Conservation (phyloP, 2,888 invertebrate genomes). For the Trichogramma evanescens region DNA sequence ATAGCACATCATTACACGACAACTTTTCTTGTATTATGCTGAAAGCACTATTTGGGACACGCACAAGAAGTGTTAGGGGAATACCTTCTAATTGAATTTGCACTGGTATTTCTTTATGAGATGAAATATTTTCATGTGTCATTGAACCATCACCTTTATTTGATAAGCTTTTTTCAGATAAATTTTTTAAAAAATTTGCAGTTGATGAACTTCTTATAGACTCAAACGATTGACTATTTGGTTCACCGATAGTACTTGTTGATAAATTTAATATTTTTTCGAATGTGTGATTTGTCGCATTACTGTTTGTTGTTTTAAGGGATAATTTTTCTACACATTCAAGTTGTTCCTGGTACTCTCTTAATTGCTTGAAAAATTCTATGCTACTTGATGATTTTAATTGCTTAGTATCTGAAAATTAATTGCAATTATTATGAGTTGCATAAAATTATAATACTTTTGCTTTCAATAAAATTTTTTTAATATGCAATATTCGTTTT, state of each 20-base stretch:
- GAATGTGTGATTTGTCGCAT: background rate
- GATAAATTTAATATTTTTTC: background rate
- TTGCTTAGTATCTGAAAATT: constrained; percentile 2
- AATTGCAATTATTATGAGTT: background rate
- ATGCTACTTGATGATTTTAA: constrained; percentile 1
- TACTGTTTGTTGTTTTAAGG: background rate
- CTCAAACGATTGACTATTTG: constrained; percentile 1
- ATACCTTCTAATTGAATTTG: background rate
- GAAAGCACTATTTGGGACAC: constrained; percentile 14
- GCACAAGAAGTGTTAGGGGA: constrained; percentile 11
- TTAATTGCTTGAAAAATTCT: constrained; percentile 12
- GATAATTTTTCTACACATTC: constrained; percentile 14
- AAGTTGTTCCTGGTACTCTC: constrained; percentile 14
- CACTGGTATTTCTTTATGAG: background rate
- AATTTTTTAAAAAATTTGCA: background rate
- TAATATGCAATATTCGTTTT: background rate
- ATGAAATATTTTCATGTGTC: background rate
- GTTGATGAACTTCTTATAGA: background rate
- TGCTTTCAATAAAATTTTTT: background rate
- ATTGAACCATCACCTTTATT: background rate
- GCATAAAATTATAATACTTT: background rate
- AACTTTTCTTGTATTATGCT: background rate
- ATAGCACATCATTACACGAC: background rate
- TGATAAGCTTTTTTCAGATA: background rate
- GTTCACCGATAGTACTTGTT: no score